phyloP scores from a whole-genome alignment of 2,888 invertebrate genomes.

The Globia sparganii region DNA sequence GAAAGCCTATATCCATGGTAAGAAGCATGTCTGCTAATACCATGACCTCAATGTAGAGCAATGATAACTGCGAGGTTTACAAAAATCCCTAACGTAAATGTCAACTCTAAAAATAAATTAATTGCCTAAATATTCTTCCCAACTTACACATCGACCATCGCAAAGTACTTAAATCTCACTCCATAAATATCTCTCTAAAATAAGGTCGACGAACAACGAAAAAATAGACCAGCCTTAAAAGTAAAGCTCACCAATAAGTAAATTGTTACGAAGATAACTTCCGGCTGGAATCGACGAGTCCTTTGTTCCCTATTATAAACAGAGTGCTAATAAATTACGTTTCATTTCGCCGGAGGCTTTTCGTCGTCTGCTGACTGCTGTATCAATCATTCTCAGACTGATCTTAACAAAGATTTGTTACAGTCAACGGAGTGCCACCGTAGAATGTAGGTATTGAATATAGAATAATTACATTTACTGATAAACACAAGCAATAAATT shows the following conservation, averaged over 20 bases:
- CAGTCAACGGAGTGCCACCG: conserved; percentile 76
- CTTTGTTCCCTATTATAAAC: conserved; percentile 81
- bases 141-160: conserved; percentile 24
- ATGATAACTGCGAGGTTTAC: neutral
- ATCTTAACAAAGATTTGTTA: conserved; percentile 83
- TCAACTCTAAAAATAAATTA: conserved; percentile 13
- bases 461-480: conserved; percentile 73
- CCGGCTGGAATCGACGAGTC: conserved; percentile 71
- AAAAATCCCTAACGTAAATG: neutral
- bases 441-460: conserved; percentile 72
- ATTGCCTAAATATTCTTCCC: neutral
- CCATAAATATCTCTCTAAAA: conserved; percentile 53
- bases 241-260: conserved; percentile 76
- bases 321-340: conserved; percentile 82
- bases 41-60: neutral
- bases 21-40: neutral
- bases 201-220: conserved; percentile 48
- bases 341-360: conserved; percentile 77
- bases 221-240: conserved; percentile 55
- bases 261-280: conserved; percentile 79
- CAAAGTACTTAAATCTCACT: conserved; percentile 25
- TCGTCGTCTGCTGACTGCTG: conserved; percentile 76
- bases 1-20: neutral
- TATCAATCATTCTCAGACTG: conserved; percentile 83
- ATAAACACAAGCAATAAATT: conserved; percentile 71